Percentiles rank a stretch among this genome's conserved stretches.
These are phyloP conservation scores for Crotalus tigris DNA, from an alignment of 2,113 vertebrate species.

Conservation along the genomic window DNA sequence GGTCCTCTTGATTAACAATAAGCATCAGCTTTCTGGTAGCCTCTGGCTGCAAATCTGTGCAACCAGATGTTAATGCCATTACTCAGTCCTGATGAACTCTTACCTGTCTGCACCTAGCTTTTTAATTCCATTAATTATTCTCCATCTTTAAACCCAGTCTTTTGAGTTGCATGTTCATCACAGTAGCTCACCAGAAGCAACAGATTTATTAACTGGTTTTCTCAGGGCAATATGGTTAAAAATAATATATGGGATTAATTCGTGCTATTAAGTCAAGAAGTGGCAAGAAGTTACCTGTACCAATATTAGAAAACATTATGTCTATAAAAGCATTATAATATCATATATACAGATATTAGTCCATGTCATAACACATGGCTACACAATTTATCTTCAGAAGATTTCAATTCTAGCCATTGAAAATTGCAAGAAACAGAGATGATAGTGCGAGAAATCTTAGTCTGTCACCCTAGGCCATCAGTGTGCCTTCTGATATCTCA, in stretches of 20 bases:
- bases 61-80: not conserved
- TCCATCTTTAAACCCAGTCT: not conserved
- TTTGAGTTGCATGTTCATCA: not conserved
- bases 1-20: not conserved
- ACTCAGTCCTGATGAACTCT: not conserved
- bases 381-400: not conserved
- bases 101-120: not conserved
- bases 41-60: not conserved
- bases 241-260: not conserved
- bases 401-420: not conserved
- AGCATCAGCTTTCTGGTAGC: not conserved
- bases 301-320: not conserved
- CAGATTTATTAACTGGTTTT: not conserved
- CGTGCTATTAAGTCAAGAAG: not conserved
- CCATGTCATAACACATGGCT: not conserved
- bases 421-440: not conserved
- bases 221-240: not conserved
- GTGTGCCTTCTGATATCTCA: not conserved
- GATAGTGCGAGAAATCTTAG: not conserved
- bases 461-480: not conserved
- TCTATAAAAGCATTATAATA: not conserved
- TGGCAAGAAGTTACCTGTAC: not conserved
- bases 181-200: not conserved
- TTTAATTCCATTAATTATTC: not conserved
- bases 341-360: not conserved